Evolutionary conservation across 1,140 invertebrate genomes (phyloP), one percentile per base, ranked within the genome.

Genomic region (Scylla paramamosain): DNA sequence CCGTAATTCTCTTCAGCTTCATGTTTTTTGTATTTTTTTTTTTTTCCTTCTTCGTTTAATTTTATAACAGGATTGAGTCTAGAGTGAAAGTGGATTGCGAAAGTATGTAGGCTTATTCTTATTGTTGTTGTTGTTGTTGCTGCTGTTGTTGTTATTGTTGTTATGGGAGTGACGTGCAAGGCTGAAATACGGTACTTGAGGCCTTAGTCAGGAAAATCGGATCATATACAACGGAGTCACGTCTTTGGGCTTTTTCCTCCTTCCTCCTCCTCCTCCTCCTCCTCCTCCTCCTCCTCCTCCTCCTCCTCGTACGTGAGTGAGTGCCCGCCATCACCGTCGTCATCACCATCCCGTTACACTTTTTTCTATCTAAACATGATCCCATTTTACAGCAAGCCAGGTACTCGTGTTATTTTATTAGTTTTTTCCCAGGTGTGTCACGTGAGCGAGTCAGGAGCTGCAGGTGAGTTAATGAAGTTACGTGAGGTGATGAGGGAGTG

Each of bases 261-360:
- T n/a, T n/a, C n/a, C 59, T 67, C 59, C 59, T 67, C 59, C 59
- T 67, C 59, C 59, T 67, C 59, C 59, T 67, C 59, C 59, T 67
- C 59, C 59, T 67, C 67, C 25, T 77, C 67, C 67, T 77, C 67
- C 67, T 77, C 67, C 25, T 77, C 67, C 67, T 77, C 67, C 10
- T 59, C 12, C 52, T n/a, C 67, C 67, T 25, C 10, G 20, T 77
- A 77, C 67, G 67, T 77, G 67, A 77, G n/a, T 2, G 12, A 77
- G 20, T 12, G 52, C 16, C 16, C 52, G 20, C 25, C 67, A 20
- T 12, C 67, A 20, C 25, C 67, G 25, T 59, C 10, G 52, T 59
- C 52, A 59, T 59, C 52, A 59, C 52, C 52, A 59, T 59, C 52
- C 52, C 67, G 67, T 77, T n/a, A 77, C 4, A 20, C 20, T n/a